These are phyloP conservation scores for Edolisoma coerulescens DNA, from an alignment of 2,113 vertebrate genomes.

Conservation along the genomic window DNA sequence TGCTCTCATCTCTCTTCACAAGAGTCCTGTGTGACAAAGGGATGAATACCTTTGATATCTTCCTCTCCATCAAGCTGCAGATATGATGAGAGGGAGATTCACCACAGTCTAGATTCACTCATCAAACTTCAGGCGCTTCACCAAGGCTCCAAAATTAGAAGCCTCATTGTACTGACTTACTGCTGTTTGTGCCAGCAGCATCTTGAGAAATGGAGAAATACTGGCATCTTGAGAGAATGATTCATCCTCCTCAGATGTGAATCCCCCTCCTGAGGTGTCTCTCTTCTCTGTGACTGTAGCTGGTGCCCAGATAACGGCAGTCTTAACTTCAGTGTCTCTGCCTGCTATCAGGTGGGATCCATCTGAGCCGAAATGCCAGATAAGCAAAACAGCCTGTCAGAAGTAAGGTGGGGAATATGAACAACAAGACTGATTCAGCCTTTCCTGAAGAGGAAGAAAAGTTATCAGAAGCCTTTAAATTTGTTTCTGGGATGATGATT, in stretches of 20 bases:
- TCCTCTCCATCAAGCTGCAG: not conserved
- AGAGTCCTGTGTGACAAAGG: not conserved
- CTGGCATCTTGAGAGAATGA: conserved; percentile 63
- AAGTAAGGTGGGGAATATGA: not conserved
- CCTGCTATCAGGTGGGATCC: conserved; percentile 12
- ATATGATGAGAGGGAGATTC: conserved; percentile 17
- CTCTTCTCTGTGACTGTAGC: conserved; percentile 20
- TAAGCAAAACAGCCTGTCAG: conserved; percentile 21
- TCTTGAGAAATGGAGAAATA: conserved; percentile 54
- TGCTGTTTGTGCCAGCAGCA: conserved; percentile 64
- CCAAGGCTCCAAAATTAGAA: conserved; percentile 58
- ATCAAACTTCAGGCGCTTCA: conserved; percentile 45
- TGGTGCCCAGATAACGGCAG: conserved; percentile 7
- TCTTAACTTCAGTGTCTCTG: not conserved
- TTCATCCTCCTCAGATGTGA: conserved; percentile 63
- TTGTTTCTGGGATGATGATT: not conserved
- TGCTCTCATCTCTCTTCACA: not conserved
- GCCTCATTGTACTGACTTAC: conserved; percentile 58
- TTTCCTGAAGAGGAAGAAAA: not conserved
- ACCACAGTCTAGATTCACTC: not conserved
- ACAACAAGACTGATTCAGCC: not conserved
- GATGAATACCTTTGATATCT: not conserved
- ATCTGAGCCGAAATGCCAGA: not conserved
- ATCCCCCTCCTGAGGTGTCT: conserved; percentile 55
- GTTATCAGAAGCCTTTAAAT: not conserved